Evolutionary conservation across 35 echinoderm and acorn worm species (phyloP).

Genomic region (Eucidaris tribuloides): DNA sequence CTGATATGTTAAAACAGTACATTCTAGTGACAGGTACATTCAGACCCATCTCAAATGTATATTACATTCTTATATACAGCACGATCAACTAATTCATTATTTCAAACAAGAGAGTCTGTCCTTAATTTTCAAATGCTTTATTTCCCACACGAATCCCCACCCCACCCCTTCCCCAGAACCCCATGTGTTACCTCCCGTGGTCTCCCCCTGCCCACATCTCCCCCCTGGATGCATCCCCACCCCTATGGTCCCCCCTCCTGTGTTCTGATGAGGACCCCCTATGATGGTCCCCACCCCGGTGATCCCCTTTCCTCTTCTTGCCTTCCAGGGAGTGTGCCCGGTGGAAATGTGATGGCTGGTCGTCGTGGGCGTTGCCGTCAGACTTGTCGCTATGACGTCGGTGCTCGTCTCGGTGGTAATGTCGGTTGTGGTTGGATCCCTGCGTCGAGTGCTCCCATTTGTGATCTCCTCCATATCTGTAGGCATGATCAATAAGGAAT

Average conservation of each 20-base stretch:
- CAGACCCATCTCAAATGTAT: too few relatives aligned
- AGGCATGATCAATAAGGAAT: too few relatives aligned
- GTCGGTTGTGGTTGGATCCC: conserved; percentile 20
- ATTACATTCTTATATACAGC: too few relatives aligned
- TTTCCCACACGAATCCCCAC: neutral
- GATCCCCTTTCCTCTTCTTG: conserved; percentile 5
- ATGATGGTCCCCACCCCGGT: conserved; percentile 7
- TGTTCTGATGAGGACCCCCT: too few relatives aligned
- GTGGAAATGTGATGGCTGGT: conserved; percentile 2
- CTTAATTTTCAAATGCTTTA: too few relatives aligned
- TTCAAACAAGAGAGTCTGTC: too few relatives aligned
- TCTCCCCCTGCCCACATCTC: conserved; percentile 13
- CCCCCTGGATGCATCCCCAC: conserved; percentile 1
- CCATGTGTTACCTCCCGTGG: conserved; percentile 18
- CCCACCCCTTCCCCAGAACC: neutral
- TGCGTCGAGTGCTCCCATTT: conserved; percentile 10
- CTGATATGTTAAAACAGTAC: too few relatives aligned
- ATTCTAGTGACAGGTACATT: too few relatives aligned
- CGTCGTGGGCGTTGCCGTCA: conserved; percentile 21
- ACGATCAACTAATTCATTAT: too few relatives aligned
- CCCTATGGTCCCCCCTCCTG: neutral
- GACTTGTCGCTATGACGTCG: conserved; percentile 23
- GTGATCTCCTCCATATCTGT: too few relatives aligned
- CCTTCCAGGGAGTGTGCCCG: neutral
- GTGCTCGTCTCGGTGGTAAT: conserved; percentile 21